A percentile compares a stretch with the other conserved stretches of the same genome.
phyloP scores from a whole-genome alignment of 2,888 invertebrate species.

The Aporophyla nigra region DNA sequence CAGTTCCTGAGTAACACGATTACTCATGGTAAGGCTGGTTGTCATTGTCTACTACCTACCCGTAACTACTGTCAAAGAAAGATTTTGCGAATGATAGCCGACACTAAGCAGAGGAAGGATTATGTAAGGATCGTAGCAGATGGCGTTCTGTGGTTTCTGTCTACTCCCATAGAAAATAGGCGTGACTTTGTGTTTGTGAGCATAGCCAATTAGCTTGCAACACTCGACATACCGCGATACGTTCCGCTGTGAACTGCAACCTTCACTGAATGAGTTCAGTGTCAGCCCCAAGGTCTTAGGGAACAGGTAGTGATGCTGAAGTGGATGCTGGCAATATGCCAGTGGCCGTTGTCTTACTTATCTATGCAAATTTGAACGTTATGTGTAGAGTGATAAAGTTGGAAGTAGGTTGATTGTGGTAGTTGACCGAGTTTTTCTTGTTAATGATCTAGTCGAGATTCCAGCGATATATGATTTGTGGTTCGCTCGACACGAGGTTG shows the following conservation, averaged over 20 bases:
- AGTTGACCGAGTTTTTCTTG: slow-evolving; percentile 61
- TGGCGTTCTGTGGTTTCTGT: too few relatives aligned
- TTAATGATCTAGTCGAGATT: slow-evolving; percentile 56
- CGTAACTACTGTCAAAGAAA: too few relatives aligned
- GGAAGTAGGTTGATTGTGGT: background rate
- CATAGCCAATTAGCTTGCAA: slow-evolving; percentile 4
- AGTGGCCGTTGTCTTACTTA: slow-evolving; percentile 22
- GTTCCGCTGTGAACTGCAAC: slow-evolving; percentile 57
- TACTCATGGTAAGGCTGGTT: too few relatives aligned
- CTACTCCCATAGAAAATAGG: too few relatives aligned
- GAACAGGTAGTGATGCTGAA: slow-evolving; percentile 73
- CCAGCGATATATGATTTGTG: slow-evolving; percentile 32
- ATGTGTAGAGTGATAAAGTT: slow-evolving; percentile 11
- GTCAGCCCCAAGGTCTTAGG: slow-evolving; percentile 77
- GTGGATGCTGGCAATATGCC: slow-evolving; percentile 65
- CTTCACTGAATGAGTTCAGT: slow-evolving; percentile 74
- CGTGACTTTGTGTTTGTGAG: too few relatives aligned
- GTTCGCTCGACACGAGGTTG: slow-evolving; percentile 15
- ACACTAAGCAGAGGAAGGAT: too few relatives aligned
- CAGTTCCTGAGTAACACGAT: too few relatives aligned
- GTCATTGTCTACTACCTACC: too few relatives aligned
- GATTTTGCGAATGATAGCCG: too few relatives aligned
- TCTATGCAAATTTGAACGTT: slow-evolving; percentile 33
- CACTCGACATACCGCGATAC: slow-evolving; percentile 2
- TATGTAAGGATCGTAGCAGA: too few relatives aligned